Percentiles rank a stretch among this genome's conserved stretches.
phyloP scores from a whole-genome alignment of 2,113 vertebrate species.

The Mus musculus region GRCm39 chr8:43712001-43712500 shows the following conservation, averaged over 20 bases:
- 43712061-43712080: background rate
- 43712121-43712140: background rate
- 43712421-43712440: background rate
- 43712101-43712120: background rate
- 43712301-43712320: fast-evolving
- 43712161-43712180: fast-evolving
- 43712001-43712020: background rate
- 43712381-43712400: background rate
- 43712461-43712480: background rate
- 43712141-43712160: fast-evolving
- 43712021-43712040: fast-evolving
- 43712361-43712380: background rate
- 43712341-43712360: background rate
- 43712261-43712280: background rate
- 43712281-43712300: too few relatives aligned
- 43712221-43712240: background rate
- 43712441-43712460: background rate
- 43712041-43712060: background rate
- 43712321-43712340: fast-evolving
- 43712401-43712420: background rate
- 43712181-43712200: too few relatives aligned
- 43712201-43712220: background rate
- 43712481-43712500: background rate
- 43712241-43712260: background rate
- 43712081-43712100: background rate